Evolutionary conservation across 2,888 invertebrate species (phyloP), one percentile per base, ranked within the genome.

Genomic region (Seira musarum): DNA sequence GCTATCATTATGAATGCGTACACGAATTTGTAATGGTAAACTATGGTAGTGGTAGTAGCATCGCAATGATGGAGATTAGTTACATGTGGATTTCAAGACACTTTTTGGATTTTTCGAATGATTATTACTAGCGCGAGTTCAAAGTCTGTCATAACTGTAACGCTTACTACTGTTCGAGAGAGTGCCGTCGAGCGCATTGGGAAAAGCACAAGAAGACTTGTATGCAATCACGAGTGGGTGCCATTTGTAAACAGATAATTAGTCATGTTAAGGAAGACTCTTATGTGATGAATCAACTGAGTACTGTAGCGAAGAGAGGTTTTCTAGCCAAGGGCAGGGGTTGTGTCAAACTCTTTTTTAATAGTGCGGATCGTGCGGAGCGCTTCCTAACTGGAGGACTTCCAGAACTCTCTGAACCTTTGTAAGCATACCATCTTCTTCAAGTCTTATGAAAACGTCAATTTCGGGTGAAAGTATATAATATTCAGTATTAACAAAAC

Each of bases 161-260:
- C 86, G 96, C 96, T 88, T 93, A 95, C 88, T 98, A 98, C 90
- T 98, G 98, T 90, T 95, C 96, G 82, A 92, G 95, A 81, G 94
- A 95, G 87, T 98, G 98, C 89, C 92, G 98, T 24, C 91, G 95
- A 82, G 93, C 94, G 15, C 97, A 98, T 89, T 98, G 97, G 97
- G 95, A 96, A 88, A 94, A 94, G 87, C 98, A 98, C 88, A 93
- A 96, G 82, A 94, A 94, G 87, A 94, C 84, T 25, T 85, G 85
- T 64, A 85, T 86, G 85, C 96, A 96, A 89, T 96, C 96, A 21
- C 92, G 97, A 69, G 96, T 97, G 65, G 96, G 96, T 87, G 93
- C 95, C 49, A 91, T 97, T 30, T 98, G 97, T 89, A 93, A 96
- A 82, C 90, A 90, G 78, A 90, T 90, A 19, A 83, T 81, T 46